Conservation (phyloP, 2,113 vertebrate species). For the Corythornis madagascariensis region DNA sequence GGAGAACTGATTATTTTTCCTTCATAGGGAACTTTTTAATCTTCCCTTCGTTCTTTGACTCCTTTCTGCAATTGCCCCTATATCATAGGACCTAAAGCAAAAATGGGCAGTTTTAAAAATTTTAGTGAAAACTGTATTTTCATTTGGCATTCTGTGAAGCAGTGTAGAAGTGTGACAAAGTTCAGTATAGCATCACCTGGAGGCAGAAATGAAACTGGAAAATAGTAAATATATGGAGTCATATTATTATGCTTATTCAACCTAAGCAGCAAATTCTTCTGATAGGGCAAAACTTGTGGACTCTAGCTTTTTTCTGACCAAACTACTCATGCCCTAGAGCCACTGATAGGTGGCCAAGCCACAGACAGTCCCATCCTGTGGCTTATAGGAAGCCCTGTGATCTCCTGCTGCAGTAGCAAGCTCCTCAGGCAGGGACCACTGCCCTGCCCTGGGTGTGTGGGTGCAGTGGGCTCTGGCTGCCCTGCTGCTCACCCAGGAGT, state of each 20-base stretch:
- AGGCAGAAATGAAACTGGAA: neutral
- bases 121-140: neutral
- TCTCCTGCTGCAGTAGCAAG: neutral
- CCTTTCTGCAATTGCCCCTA: neutral
- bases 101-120: neutral
- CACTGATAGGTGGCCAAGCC: neutral
- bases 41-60: neutral
- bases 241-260: neutral
- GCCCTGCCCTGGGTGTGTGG: neutral
- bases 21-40: neutral
- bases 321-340: neutral
- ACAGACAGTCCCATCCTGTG: neutral
- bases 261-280: neutral
- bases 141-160: neutral
- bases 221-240: neutral
- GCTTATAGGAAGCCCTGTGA: neutral
- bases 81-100: neutral
- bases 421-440: neutral
- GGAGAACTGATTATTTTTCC: neutral
- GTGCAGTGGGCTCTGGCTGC: neutral
- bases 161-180: neutral
- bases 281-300: neutral
- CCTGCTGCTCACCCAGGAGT: accelerated
- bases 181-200: neutral
- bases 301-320: neutral